Evolutionary conservation across 2,888 invertebrate genomes (phyloP).

Genomic region (Tupiocoris notatus): DNA sequence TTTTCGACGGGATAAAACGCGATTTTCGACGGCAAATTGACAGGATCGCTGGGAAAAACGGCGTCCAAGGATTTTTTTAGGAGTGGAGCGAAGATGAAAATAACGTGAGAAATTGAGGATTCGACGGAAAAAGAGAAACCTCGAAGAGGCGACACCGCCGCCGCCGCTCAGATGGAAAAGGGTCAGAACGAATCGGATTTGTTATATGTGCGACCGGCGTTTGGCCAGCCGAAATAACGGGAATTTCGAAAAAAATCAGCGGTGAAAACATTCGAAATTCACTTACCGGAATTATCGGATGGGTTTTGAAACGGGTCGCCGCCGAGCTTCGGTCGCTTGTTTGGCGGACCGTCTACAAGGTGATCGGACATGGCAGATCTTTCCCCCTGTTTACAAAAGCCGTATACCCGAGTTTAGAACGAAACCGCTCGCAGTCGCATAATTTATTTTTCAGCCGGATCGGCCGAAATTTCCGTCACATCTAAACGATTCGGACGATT

Average conservation of each 20-base stretch:
- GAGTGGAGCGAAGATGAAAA: background rate
- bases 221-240: background rate
- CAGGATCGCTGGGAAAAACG: background rate
- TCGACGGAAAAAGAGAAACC: background rate
- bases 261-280: slow-evolving; percentile 14
- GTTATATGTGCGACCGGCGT: background rate
- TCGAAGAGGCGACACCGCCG: background rate
- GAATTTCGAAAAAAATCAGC: slow-evolving; percentile 1
- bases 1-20: background rate
- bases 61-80: background rate
- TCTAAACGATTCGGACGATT: slow-evolving; percentile 2
- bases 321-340: slow-evolving; percentile 89
- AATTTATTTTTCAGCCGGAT: background rate
- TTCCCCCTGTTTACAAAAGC: slow-evolving; percentile 51
- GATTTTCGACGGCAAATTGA: background rate
- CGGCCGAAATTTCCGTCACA: slow-evolving; percentile 6
- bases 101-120: background rate
- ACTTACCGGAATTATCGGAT: slow-evolving; percentile 74
- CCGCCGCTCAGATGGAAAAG: slow-evolving; percentile 21
- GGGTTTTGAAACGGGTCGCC: slow-evolving; percentile 74
- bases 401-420: slow-evolving; percentile 51
- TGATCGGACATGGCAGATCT: slow-evolving; percentile 79
- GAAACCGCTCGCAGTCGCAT: slow-evolving; percentile 22
- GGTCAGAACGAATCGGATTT: slow-evolving; percentile 21
- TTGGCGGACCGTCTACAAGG: slow-evolving; percentile 92